Evolutionary conservation across 2,113 vertebrate species (phyloP).

Genomic region (Gobius niger): DNA sequence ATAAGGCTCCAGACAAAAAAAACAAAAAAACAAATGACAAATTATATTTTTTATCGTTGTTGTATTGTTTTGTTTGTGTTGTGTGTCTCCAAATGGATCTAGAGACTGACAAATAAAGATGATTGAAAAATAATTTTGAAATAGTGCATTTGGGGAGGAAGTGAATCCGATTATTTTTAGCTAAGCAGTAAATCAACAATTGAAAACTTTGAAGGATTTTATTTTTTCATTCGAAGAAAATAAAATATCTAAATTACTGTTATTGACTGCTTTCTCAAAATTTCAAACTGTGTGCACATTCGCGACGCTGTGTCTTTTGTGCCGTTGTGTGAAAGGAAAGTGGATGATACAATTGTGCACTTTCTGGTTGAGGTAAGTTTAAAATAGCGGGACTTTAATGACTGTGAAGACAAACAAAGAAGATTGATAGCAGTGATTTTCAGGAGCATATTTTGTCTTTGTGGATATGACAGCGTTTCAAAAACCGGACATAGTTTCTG

Average conservation of each 20-base stretch:
- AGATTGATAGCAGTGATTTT: background rate
- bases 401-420: background rate
- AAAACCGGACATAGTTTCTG: constrained; percentile 1
- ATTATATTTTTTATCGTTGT: too few species aligned
- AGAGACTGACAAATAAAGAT: too few species aligned
- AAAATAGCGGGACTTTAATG: background rate
- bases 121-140: too few species aligned
- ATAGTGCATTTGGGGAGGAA: too few species aligned
- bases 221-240: too few species aligned
- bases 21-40: too few species aligned
- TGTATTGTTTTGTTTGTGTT: too few species aligned
- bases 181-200: too few species aligned
- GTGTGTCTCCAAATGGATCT: too few species aligned
- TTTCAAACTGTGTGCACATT: background rate
- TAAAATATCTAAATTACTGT: background rate
- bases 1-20: too few species aligned
- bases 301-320: background rate
- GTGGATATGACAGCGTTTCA: background rate
- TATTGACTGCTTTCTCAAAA: background rate
- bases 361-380: background rate
- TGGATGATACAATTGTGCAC: background rate
- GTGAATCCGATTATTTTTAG: too few species aligned
- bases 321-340: background rate
- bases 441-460: constrained; percentile 6
- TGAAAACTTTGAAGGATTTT: too few species aligned